Conservation (phyloP, 2,888 invertebrate species). For the Athripsodes cinereus region DNA sequence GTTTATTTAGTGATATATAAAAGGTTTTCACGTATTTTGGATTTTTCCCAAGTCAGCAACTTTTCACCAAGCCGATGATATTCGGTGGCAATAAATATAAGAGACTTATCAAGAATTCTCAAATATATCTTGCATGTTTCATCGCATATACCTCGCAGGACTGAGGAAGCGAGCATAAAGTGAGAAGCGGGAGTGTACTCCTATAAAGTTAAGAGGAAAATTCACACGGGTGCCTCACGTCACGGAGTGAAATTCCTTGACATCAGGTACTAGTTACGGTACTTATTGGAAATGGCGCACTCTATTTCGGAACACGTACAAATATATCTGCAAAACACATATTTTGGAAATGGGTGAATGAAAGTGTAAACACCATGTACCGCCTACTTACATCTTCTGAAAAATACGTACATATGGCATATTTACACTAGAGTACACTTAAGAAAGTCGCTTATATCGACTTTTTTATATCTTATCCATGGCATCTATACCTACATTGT, state of each 20-base stretch:
- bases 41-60: constrained; percentile 10
- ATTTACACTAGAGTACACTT: not conserved
- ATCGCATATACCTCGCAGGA: constrained; percentile 9
- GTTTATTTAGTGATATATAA: constrained; percentile 16
- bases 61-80: constrained; percentile 9
- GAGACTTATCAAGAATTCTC: constrained; percentile 5
- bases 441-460: not conserved
- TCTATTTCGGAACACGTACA: constrained; percentile 12
- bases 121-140: constrained; percentile 2
- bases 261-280: not conserved
- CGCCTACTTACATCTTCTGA: not conserved
- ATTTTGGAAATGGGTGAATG: constrained; percentile 8
- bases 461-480: not conserved
- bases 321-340: constrained; percentile 8
- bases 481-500: too few relatives aligned
- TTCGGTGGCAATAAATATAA: constrained; percentile 17
- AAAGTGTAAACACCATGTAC: not conserved
- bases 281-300: constrained; percentile 5
- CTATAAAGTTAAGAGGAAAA: constrained; percentile 2
- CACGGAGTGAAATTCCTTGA: not conserved
- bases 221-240: not conserved
- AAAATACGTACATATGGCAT: not conserved
- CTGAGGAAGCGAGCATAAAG: not conserved
- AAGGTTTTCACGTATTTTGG: constrained; percentile 10
- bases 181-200: not conserved